These are phyloP conservation scores for Riparia riparia DNA, from an alignment of 2,113 vertebrate species.

Conservation along the genomic window DNA sequence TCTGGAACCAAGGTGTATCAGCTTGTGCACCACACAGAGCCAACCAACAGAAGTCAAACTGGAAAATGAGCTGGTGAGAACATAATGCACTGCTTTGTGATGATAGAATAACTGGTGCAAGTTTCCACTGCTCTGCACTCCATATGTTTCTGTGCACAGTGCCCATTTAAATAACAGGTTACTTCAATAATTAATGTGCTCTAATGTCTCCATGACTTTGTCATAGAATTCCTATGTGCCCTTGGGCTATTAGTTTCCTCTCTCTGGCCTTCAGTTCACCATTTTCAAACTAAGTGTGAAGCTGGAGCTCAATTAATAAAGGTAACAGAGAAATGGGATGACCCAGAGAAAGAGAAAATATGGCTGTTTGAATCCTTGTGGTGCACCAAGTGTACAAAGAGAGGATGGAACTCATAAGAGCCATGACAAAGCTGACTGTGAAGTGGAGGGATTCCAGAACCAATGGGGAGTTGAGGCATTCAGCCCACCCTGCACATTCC, in stretches of 20 bases:
- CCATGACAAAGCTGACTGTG: accelerated
- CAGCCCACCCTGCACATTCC: neutral
- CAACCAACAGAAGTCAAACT: neutral
- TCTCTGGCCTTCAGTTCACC: neutral
- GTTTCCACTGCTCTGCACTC: neutral
- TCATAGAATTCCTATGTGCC: neutral
- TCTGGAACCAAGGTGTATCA: neutral
- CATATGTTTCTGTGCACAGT: neutral
- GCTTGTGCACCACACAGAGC: neutral
- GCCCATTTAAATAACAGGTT: neutral
- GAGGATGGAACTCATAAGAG: neutral
- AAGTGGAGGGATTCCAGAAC: neutral
- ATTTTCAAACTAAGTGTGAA: neutral
- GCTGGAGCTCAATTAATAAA: neutral
- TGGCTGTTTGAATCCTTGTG: neutral
- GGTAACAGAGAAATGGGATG: neutral
- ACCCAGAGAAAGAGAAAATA: neutral
- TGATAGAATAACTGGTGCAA: neutral
- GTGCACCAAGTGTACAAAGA: neutral
- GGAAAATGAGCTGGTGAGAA: neutral
- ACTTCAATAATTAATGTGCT: slow-evolving; percentile 23
- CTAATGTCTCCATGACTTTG: neutral
- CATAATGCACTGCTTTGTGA: neutral
- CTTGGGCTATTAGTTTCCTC: neutral
- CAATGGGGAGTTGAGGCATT: neutral